Conservation (phyloP, 2,113 vertebrate genomes). For the Cepphus grylle region DNA sequence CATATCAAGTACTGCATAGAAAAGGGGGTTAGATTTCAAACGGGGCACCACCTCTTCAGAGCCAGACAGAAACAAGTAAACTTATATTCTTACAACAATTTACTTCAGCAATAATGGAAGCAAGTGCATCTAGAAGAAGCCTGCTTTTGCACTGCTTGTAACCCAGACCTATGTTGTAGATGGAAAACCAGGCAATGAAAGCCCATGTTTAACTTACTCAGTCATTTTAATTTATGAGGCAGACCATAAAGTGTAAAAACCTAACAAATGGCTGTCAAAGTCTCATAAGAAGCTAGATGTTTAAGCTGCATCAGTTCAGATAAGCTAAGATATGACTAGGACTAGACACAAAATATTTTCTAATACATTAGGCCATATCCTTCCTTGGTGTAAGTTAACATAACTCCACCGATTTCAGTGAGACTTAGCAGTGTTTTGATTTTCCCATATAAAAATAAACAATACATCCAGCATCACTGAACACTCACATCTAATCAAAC, state of each 20-base stretch:
- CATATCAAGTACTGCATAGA: background rate
- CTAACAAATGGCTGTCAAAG: background rate
- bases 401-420: background rate
- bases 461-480: background rate
- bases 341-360: background rate
- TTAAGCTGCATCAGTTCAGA: background rate
- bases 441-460: slow-evolving; percentile 8
- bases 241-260: background rate
- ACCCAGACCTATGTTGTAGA: background rate
- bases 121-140: background rate
- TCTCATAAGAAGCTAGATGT: background rate
- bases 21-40: background rate
- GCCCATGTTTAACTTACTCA: background rate
- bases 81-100: background rate
- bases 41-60: background rate
- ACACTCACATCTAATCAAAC: background rate
- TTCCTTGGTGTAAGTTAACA: background rate
- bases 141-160: background rate
- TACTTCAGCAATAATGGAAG: background rate
- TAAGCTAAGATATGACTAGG: background rate
- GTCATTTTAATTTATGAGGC: background rate
- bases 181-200: background rate
- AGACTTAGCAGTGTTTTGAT: background rate
- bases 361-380: background rate
- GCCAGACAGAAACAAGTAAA: background rate